Base-by-base conservation (phyloP, 2,113 vertebrate genomes). In the Lathamus discolor region DNA sequence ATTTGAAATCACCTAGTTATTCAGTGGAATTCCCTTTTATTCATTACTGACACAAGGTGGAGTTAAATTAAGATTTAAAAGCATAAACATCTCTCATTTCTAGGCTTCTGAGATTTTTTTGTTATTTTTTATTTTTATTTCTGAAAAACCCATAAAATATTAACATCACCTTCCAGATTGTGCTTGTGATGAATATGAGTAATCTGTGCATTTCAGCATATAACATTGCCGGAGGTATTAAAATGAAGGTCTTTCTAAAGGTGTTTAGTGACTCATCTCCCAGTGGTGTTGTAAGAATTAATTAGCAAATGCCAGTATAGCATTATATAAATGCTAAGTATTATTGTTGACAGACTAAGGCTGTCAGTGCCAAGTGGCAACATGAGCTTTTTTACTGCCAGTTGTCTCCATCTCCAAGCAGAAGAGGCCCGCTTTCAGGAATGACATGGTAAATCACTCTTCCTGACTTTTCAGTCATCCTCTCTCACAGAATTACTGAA, bases 211-310 rank as follows among this genome's bases (percentile, higher is more conserved):
- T 77, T 92, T 89, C 66, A 78, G 51, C 37, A 33, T 19, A 33
- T n/a, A 91, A 78, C 8, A 59, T 66, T 82, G 62, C 23, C 20
- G 43, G 48, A 67, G 48, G 39, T 79, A 39, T 64, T 85, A 74
- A 86, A 85, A 96, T 31, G 3, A 87, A 94, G 37, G 29, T 83
- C 52, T 95, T 94, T 85, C 52, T 79, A 88, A 90, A 93, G 90
- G 66, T 85, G 44, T 80, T 90, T 62, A 73, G 48, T 95, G 81
- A 94, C 57, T 95, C 70, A 93, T 83, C 33, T 95, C 95, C 82
- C 75, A 80, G 35, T 20, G 27, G 49, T 73, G 52, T 24, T 92
- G 44, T 86, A 94, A 82, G 62, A 85, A 88, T 83, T 94, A 87
- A 83, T 84, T 93, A 88, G 67, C 52, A 95, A 92, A 80, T 79